Evolutionary conservation across 2,113 vertebrate species (phyloP), one percentile per base, ranked within the genome.

Genomic region (Myotis brandtii): DNA sequence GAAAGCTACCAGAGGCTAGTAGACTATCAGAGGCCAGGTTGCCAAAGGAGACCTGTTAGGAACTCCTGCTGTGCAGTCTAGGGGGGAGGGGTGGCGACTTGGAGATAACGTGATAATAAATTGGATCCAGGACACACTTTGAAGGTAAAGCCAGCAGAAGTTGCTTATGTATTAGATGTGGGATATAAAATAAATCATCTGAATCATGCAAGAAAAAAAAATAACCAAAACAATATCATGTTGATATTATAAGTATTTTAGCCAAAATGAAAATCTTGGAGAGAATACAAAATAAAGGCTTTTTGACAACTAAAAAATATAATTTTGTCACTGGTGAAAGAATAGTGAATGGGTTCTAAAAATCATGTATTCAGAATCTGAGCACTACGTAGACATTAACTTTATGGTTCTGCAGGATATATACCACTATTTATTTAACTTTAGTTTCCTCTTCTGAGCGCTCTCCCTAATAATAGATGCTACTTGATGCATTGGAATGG

Each of bases 161-260:
- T 73, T 89, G 20, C 13, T 89, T 46, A 67, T 43, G 56, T 16
- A 13, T 64, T 94, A 79, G 34, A 80, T 76, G 27, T 75, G 20
- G 25, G 13, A 88, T 80, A 18, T 77, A 77, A 95, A 94, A 85
- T 43, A 76, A 95, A 62, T 85, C 40, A 70, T 46, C 64, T 54
- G 9, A 94, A 69, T 70, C 18, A 89, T 59, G 9, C 18, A 75
- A 82, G 32, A n/a, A n/a, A 50, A 89, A 91, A 69, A 69, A 70
- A 64, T 54, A 48, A 72, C 21, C 23, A 48, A 81, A 85, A 59
- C 9, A 91, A 10, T 43, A 81, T 23, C 27, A 43, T n/a, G 73
- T 20, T 48, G 14, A 66, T 73, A 89, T 83, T 21, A 30, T 54
- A 72, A 66, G 73, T 50, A 81, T 91, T 85, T 86, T 50, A 91